Conservation (phyloP, 2,888 invertebrate species). For the Chaetogeoica ovagalla region DNA sequence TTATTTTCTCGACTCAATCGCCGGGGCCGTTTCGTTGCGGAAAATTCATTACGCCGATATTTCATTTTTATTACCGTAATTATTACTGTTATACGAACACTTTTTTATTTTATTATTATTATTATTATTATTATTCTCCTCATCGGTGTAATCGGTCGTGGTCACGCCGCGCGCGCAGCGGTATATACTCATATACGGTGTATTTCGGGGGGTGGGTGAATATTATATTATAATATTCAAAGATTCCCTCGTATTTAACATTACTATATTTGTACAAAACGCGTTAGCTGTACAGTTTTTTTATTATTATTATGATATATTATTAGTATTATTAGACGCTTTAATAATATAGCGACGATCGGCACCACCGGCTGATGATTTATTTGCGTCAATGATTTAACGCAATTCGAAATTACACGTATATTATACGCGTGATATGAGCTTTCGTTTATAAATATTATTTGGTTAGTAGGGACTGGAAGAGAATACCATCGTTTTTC, state of each 20-base stretch:
- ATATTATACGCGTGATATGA: no score
- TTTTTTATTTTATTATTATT: not conserved
- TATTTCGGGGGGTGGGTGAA: not conserved
- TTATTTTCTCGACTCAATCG: constrained; percentile 35
- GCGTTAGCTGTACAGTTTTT: no score
- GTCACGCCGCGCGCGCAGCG: constrained; percentile 22
- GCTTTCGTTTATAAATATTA: no score
- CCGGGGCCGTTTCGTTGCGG: constrained; percentile 2
- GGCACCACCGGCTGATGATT: no score
- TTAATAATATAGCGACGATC: no score
- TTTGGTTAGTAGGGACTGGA: no score
- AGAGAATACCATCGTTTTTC: no score
- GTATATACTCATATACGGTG: not conserved
- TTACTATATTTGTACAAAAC: no score
- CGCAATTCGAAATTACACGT: no score
- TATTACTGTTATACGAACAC: constrained; percentile 4
- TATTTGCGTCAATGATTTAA: no score
- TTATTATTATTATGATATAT: no score
- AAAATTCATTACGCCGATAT: constrained; percentile 30
- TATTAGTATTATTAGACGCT: no score
- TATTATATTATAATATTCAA: constrained; percentile 7
- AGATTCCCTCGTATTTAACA: not conserved
- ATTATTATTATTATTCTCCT: not conserved
- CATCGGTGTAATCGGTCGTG: constrained; percentile 31
- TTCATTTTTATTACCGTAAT: constrained; percentile 48